Conservation (phyloP, 1,140 invertebrate genomes). For the Dufourea novaeangliae region DNA sequence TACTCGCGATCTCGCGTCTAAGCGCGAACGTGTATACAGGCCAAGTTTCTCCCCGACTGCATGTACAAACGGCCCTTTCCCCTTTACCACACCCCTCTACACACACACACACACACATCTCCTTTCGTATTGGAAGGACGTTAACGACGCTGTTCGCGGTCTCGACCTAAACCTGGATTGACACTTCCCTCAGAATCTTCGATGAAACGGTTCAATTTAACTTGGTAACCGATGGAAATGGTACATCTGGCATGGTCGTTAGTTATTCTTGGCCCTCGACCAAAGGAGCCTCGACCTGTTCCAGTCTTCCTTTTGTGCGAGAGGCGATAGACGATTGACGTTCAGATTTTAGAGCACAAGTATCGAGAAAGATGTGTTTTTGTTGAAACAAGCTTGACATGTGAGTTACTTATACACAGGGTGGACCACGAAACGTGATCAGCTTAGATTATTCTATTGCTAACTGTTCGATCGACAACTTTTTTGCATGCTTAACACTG, state of each 20-base stretch:
- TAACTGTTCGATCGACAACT: too few relatives aligned
- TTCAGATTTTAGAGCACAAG: too few relatives aligned
- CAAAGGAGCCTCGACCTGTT: background rate
- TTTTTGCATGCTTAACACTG: too few relatives aligned
- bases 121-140: background rate
- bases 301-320: too few relatives aligned
- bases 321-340: too few relatives aligned
- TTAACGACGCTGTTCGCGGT: slow-evolving; percentile 7
- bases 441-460: too few relatives aligned
- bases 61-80: slow-evolving; percentile 20
- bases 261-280: background rate
- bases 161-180: slow-evolving; percentile 20
- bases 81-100: too few relatives aligned
- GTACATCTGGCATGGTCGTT: background rate
- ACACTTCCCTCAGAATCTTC: slow-evolving; percentile 20
- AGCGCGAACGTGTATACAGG: slow-evolving; percentile 59
- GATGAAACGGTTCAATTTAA: slow-evolving; percentile 68
- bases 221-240: slow-evolving; percentile 55
- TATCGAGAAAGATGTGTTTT: too few relatives aligned
- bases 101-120: too few relatives aligned
- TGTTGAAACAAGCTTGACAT: too few relatives aligned
- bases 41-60: slow-evolving; percentile 61
- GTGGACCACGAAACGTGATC: too few relatives aligned
- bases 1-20: slow-evolving; percentile 65
- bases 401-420: too few relatives aligned